Conservation (phyloP, 2,888 invertebrate genomes). For the Hypsopygia costalis region DNA sequence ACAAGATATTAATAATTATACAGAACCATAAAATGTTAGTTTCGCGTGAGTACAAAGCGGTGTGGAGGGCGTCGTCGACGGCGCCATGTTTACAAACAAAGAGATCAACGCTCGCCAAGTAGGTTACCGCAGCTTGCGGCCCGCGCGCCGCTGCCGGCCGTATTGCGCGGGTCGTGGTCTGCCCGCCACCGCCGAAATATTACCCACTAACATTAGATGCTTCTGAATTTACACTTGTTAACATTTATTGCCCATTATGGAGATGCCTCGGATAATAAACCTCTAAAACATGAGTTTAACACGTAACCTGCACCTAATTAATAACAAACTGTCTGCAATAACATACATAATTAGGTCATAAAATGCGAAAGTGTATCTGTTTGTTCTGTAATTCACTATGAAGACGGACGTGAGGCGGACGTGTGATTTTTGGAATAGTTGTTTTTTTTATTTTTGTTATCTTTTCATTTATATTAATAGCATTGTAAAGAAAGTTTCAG, state of each 20-base stretch:
- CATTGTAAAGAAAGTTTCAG: too few relatives aligned
- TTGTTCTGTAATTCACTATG: too few relatives aligned
- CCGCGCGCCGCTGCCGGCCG: conserved; percentile 36
- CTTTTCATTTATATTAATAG: too few relatives aligned
- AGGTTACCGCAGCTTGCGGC: conserved; percentile 65
- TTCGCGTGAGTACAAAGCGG: conserved; percentile 9
- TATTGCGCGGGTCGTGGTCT: conserved; percentile 77
- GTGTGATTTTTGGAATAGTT: too few relatives aligned
- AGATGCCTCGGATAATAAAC: not conserved
- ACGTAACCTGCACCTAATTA: too few relatives aligned
- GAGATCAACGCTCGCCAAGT: conserved; percentile 78
- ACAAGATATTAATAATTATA: too few relatives aligned
- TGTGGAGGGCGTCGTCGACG: conserved; percentile 40
- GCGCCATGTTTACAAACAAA: conserved; percentile 80
- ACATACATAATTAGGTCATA: too few relatives aligned
- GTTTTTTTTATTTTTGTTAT: too few relatives aligned
- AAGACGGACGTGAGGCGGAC: too few relatives aligned
- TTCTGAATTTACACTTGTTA: not conserved
- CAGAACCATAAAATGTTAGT: conserved; percentile 16
- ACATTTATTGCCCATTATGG: not conserved
- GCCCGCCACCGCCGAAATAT: conserved; percentile 20
- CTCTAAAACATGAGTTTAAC: too few relatives aligned
- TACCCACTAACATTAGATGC: not conserved
- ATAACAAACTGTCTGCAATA: too few relatives aligned
- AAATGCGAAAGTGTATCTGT: too few relatives aligned